Evolutionary conservation across 2,113 vertebrate genomes (phyloP), one percentile per base, ranked within the genome.

Genomic region (Otis tarda): DNA sequence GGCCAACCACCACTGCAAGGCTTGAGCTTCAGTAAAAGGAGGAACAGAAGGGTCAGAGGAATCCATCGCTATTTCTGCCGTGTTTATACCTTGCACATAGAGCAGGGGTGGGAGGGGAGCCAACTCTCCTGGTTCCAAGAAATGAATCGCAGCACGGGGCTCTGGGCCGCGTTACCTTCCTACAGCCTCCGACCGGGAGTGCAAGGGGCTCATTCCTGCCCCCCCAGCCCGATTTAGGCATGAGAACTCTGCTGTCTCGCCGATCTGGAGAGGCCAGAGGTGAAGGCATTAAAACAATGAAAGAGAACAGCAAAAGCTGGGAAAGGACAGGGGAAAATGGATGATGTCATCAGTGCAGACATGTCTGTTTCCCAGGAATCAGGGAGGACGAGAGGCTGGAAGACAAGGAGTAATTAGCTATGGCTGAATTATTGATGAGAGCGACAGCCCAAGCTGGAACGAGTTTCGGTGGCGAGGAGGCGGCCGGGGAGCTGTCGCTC

Each of bases 381-480:
- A 1, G 25, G 57, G 67, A 90, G 55, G 49, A 50, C 1, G 39
- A 80, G 75, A 69, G 57, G 47, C 79, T 94, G 84, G 87, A 80
- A 96, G 94, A 92, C 82, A 88, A 83, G 68, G 85, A 83, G 45
- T 65, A 77, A 94, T 96, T 93, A 88, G 82, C 82, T 73, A 7
- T 1, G 7, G 47, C 82, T 97, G 93, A 96, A 95, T 97, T 96
- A 97, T 93, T 95, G 87, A 97, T 92, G 90, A 83, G 73, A 53
- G 79, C 7, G 33, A 74, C 14, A 45, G 88, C 89, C 86, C 30
- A 37, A 83, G 85, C 7, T 65, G 75, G 93, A 76, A 50, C 7
- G 82, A 52, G 71, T 61, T 78, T 31, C 24, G 4, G 85, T 14
- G 49, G 59, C 15, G 2, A 43, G 87, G 90, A 82, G 91, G 69